These are phyloP conservation scores for Berghia stephanieae DNA, from an alignment of 1,140 invertebrate genomes.

Conservation along the genomic window DNA sequence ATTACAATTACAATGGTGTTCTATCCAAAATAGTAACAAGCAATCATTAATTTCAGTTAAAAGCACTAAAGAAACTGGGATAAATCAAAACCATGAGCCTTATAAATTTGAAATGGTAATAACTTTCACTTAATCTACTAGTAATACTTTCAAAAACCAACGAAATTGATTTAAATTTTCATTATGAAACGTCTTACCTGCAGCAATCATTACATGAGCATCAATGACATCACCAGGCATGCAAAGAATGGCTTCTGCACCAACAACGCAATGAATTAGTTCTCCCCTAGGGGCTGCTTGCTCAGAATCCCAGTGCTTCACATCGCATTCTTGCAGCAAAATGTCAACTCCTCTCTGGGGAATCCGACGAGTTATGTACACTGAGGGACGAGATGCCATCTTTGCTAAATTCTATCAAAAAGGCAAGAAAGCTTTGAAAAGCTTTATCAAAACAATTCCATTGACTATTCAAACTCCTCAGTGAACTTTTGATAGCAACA, in stretches of 20 bases:
- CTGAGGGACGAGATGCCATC: conserved; percentile 41
- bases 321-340: conserved; percentile 50
- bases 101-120: too few species aligned
- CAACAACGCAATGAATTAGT: conserved; percentile 77
- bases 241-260: conserved; percentile 83
- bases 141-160: not conserved
- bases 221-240: conserved; percentile 86
- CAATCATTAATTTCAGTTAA: too few species aligned
- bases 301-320: conserved; percentile 60
- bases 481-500: too few species aligned
- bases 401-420: too few species aligned
- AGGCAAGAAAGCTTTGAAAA: too few species aligned
- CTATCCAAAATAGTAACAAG: too few species aligned
- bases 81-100: too few species aligned
- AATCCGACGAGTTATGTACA: conserved; percentile 60
- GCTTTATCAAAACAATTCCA: too few species aligned
- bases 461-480: too few species aligned
- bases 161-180: not conserved
- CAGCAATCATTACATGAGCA: conserved; percentile 75
- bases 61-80: too few species aligned
- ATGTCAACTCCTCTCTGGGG: conserved; percentile 57
- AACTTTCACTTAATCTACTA: too few species aligned
- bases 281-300: conserved; percentile 75
- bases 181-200: conserved; percentile 64
- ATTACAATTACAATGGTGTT: too few species aligned